These are phyloP conservation scores for Anarhynchus alexandrinus DNA, from an alignment of 2,113 vertebrate genomes.

Conservation along the genomic window DNA sequence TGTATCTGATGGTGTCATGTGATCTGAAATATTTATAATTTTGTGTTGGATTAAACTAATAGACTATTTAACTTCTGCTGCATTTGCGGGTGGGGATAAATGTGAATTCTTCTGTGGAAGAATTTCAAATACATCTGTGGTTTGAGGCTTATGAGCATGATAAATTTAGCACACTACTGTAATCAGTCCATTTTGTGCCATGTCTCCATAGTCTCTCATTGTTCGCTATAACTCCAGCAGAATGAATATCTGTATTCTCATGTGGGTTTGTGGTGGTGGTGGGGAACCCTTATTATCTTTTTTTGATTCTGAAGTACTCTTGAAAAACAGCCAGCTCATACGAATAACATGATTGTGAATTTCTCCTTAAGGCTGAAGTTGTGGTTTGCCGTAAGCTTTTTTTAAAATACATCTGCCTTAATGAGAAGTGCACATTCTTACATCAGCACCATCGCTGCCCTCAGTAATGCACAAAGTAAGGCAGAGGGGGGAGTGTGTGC, in stretches of 20 bases:
- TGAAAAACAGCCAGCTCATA: neutral
- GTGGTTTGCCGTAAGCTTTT: neutral
- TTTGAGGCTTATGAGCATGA: constrained; percentile 38
- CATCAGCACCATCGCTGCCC: neutral
- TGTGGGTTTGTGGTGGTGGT: neutral
- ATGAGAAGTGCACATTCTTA: neutral
- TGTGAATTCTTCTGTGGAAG: constrained; percentile 19
- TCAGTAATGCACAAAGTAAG: neutral
- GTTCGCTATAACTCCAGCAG: neutral
- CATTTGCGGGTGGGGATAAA: neutral
- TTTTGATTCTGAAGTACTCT: neutral
- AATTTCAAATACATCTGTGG: constrained; percentile 46
- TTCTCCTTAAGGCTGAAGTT: neutral
- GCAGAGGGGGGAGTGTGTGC: neutral
- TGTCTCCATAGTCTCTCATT: neutral
- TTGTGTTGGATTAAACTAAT: constrained; percentile 16
- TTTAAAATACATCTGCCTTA: neutral
- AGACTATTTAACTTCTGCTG: neutral
- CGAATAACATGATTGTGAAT: neutral
- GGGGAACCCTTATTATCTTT: neutral
- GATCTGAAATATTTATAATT: neutral
- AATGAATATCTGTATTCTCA: constrained; percentile 14
- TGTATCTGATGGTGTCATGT: neutral
- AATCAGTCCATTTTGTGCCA: constrained; percentile 32
- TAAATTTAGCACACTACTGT: constrained; percentile 26